Conservation (phyloP, 1,140 invertebrate genomes). For the Sitophilus oryzae region DNA sequence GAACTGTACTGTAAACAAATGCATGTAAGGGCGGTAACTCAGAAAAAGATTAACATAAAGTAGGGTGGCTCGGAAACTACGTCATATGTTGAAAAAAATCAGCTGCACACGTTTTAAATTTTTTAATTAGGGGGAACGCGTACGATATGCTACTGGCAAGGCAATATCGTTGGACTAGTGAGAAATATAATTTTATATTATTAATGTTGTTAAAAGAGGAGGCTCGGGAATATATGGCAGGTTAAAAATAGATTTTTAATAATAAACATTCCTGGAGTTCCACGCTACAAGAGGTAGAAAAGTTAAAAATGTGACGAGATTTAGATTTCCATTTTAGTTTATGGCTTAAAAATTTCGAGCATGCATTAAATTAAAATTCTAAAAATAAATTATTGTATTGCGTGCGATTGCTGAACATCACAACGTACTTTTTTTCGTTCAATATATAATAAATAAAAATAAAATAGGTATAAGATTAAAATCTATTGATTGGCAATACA, state of each 20-base stretch:
- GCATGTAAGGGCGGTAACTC: constrained; percentile 20
- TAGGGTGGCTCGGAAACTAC: constrained; percentile 20
- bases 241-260: constrained; percentile 27
- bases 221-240: constrained; percentile 11
- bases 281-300: constrained; percentile 22
- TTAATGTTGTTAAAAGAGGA: constrained; percentile 25
- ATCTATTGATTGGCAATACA: too few relatives aligned
- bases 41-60: constrained; percentile 26
- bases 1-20: constrained; percentile 30
- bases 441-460: too few relatives aligned
- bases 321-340: background rate
- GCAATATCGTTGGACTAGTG: background rate
- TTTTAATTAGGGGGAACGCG: constrained; percentile 3
- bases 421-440: too few relatives aligned
- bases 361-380: background rate
- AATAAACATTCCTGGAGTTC: constrained; percentile 22
- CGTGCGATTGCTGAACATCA: too few relatives aligned
- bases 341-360: background rate
- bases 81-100: constrained; percentile 17
- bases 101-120: constrained; percentile 4
- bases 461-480: too few relatives aligned
- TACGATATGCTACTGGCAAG: background rate
- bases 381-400: background rate
- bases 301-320: constrained; percentile 15
- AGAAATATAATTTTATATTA: background rate